A percentile compares a stretch with the other conserved stretches of the same genome.
Evolutionary conservation across 2,888 invertebrate species (phyloP).

Genomic region (Euclidia mi): DNA sequence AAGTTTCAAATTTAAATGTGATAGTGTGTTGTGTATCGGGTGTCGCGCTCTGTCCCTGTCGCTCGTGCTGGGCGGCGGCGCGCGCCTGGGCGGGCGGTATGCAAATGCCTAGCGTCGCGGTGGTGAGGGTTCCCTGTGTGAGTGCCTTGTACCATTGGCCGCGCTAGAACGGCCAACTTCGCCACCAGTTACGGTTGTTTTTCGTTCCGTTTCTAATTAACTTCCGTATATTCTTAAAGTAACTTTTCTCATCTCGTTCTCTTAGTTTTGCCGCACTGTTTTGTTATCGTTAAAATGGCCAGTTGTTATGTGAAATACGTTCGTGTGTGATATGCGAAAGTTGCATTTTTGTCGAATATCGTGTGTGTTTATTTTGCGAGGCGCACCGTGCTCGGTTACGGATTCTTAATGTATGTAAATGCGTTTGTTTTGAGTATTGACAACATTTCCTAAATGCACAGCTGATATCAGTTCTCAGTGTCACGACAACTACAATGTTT

Average conservation of each 20-base stretch:
- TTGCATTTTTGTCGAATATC: conserved; percentile 70
- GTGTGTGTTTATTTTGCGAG: conserved; percentile 77
- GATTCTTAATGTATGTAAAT: conserved; percentile 76
- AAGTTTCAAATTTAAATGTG: conserved; percentile 46
- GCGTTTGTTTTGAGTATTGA: conserved; percentile 66
- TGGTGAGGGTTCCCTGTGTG: conserved; percentile 84
- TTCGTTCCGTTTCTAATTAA: conserved; percentile 90
- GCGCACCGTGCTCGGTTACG: conserved; percentile 68
- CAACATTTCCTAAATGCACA: conserved; percentile 64
- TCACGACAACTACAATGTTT: conserved; percentile 80
- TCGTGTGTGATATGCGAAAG: conserved; percentile 83
- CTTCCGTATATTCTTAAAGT: conserved; percentile 89
- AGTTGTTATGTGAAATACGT: conserved; percentile 82
- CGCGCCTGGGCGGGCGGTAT: conserved; percentile 90
- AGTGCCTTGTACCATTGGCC: conserved; percentile 88
- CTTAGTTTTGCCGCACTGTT: conserved; percentile 75
- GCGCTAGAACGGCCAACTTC: conserved; percentile 90
- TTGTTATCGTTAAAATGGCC: conserved; percentile 71
- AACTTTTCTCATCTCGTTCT: conserved; percentile 88
- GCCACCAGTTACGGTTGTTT: conserved; percentile 91
- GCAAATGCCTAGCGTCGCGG: conserved; percentile 87
- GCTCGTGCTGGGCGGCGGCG: conserved; percentile 87
- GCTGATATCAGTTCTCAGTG: conserved; percentile 75
- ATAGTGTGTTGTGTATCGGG: conserved; percentile 68
- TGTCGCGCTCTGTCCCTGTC: conserved; percentile 84